Evolutionary conservation across 1,140 invertebrate species (phyloP), one percentile per base, ranked within the genome.

Genomic region (Plutomurus gul): DNA sequence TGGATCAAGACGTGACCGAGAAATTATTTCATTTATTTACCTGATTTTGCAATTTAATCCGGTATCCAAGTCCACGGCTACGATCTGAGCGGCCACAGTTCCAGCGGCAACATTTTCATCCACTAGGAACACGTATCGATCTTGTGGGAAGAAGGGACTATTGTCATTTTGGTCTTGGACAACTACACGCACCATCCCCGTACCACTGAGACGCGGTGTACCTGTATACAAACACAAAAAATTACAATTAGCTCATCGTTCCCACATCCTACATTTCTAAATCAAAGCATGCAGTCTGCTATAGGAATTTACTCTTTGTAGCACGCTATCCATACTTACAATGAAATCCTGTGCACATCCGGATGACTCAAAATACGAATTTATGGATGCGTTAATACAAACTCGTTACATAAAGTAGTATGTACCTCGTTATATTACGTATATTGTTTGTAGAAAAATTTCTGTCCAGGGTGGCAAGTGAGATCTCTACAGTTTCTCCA

Each of bases 111-210:
- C 87, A 86, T 96, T 95, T 88, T 97, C 95, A 60, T 89, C 88
- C 0, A 96, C 90, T 27, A 86, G 89, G 0, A 92, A 91, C 83
- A 89, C 89, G 85, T 96, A 96, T 27, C 92, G 91, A 84, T 93
- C 91, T 76, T 93, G 88, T 82, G 91, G 91, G 84, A 95, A 95
- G 71, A 40, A 46, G 0, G 96, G 96, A 83, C 90, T 92, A 86
- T 97, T 95, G 86, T 98, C 96, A 86, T 98, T 98, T 36, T 96
- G 92, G 86, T 98, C 96, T 86, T 95, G 91, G 5, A 99, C 95
- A 56, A 95, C 88, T 40, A 99, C 91, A 82, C 90, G 90, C 1
- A 99, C 92, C 39, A 92, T 93, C 39, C 95, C 95, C 1, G 94
- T 93, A 71, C 94, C 95, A 16, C 94, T 97, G 22, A 96, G 87